phyloP scores from a whole-genome alignment of 2,113 vertebrate genomes.

The Eurypyga helias region DNA sequence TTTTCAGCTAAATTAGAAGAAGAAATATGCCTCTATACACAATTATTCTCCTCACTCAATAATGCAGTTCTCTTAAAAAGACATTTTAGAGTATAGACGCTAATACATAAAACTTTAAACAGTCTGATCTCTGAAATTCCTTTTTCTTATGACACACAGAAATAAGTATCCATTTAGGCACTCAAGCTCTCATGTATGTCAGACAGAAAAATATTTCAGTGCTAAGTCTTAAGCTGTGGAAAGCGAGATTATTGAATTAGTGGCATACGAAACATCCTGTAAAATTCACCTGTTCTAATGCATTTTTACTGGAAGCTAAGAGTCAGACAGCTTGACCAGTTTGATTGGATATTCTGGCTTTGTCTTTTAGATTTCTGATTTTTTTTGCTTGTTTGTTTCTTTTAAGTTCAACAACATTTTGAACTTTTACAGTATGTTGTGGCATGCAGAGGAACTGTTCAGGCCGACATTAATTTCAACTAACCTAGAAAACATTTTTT shows the following conservation, averaged over 20 bases:
- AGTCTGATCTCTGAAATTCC: neutral
- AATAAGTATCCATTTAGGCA: neutral
- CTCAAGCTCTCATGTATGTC: neutral
- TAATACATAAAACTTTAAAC: neutral
- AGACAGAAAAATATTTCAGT: neutral
- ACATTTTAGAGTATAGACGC: constrained; percentile 10
- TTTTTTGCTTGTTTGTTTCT: neutral
- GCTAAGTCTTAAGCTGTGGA: neutral
- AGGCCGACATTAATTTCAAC: neutral
- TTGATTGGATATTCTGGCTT: neutral
- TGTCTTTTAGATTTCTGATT: neutral
- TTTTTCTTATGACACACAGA: neutral
- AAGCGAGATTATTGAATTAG: neutral
- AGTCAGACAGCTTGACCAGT: neutral
- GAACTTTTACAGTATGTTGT: neutral
- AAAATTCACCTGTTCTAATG: neutral
- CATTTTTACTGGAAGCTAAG: neutral
- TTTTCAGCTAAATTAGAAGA: neutral
- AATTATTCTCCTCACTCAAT: neutral
- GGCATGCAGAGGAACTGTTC: neutral
- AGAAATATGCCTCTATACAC: neutral
- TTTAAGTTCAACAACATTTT: neutral
- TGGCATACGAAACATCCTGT: neutral
- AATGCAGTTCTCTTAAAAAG: constrained; percentile 24
- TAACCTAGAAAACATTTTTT: neutral